These are phyloP conservation scores for Rotaria socialis DNA, from an alignment of 2,888 invertebrate genomes.

Conservation along the genomic window DNA sequence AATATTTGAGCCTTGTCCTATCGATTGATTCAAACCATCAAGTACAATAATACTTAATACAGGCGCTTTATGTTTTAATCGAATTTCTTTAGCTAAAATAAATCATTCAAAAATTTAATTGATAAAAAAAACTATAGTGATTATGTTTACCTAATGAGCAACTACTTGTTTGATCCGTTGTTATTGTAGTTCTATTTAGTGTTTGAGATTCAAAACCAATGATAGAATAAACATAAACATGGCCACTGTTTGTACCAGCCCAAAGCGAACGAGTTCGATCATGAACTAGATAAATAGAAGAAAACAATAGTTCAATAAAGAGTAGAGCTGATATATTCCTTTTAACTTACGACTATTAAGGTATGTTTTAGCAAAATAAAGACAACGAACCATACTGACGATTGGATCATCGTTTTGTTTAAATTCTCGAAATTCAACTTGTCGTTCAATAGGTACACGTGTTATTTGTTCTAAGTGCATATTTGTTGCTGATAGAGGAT, in stretches of 20 bases:
- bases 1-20: constrained; percentile 9
- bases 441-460: constrained; percentile 69
- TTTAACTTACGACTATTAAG: constrained; percentile 73
- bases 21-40: constrained; percentile 64
- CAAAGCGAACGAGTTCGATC: constrained; percentile 71
- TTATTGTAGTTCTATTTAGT: background rate
- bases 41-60: constrained; percentile 85
- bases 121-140: background rate
- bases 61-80: constrained; percentile 89
- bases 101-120: background rate
- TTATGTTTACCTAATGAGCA: background rate
- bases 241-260: constrained; percentile 94
- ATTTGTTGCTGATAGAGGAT: constrained; percentile 4
- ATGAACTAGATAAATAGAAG: constrained; percentile 50
- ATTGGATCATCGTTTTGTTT: constrained; percentile 76
- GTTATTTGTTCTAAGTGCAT: background rate
- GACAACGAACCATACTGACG: constrained; percentile 86
- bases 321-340: too few species aligned
- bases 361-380: constrained; percentile 86
- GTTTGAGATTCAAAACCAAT: constrained; percentile 62
- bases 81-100: constrained; percentile 75
- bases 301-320: background rate
- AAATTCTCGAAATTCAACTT: constrained; percentile 75
- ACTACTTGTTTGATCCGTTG: background rate
- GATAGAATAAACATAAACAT: constrained; percentile 84